Conservation (phyloP, 37 sponge, comb jelly and placozoan species). For the Eunapius fragilis region DNA sequence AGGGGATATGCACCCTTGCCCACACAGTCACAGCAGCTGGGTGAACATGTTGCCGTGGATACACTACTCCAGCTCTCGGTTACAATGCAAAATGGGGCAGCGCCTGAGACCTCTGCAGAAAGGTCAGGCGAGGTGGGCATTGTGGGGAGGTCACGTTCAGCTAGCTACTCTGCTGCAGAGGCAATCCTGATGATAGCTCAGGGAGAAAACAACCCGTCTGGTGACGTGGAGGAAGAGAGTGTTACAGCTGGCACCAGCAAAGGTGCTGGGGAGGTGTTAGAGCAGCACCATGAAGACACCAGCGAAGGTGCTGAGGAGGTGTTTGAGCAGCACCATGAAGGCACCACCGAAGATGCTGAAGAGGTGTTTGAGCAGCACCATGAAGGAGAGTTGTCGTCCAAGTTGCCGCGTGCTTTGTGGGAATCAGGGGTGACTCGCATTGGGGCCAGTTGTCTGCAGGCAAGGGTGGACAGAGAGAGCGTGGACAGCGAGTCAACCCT, state of each 20-base stretch:
- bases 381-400: not conserved
- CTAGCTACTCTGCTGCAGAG: slow-evolving; percentile 63
- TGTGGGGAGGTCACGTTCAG: slow-evolving; percentile 13
- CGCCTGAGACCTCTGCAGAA: not conserved
- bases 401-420: not conserved
- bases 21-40: not conserved
- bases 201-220: not conserved
- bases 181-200: slow-evolving; percentile 59
- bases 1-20: not conserved
- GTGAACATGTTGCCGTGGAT: slow-evolving; percentile 9
- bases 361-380: not conserved
- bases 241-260: not conserved
- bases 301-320: no score
- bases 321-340: no score
- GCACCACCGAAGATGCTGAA: not conserved
- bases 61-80: slow-evolving; percentile 32
- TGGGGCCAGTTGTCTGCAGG: not conserved
- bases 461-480: not conserved
- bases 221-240: not conserved
- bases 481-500: not conserved
- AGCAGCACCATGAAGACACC: no score
- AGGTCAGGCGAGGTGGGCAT: not conserved
- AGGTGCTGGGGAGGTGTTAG: not conserved
- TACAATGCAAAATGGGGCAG: not conserved
- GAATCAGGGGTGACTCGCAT: not conserved